Evolutionary conservation across 2,797 vertebrate genomes (phyloP).

Genomic region (Dryobates pubescens): DNA sequence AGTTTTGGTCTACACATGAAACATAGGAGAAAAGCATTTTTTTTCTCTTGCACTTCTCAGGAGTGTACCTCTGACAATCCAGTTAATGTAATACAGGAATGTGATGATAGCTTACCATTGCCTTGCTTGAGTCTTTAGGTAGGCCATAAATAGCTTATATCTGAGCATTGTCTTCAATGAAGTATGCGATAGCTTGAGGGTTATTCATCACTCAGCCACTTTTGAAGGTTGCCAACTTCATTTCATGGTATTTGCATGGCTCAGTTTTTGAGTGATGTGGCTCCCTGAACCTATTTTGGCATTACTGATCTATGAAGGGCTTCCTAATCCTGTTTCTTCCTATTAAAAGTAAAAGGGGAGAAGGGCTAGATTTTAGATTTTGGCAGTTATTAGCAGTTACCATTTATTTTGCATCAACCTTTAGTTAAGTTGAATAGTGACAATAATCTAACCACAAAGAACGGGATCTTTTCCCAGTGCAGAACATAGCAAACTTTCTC

Average conservation of each 20-base stretch:
- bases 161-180: not conserved
- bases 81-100: fast-evolving
- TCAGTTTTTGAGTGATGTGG: not conserved
- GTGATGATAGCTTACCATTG: not conserved
- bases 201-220: not conserved
- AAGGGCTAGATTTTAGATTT: not conserved
- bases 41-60: not conserved
- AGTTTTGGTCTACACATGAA: not conserved
- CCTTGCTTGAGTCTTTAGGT: not conserved
- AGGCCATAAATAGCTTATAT: not conserved
- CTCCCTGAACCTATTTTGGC: not conserved
- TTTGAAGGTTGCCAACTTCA: not conserved
- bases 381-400: not conserved
- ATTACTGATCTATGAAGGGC: not conserved
- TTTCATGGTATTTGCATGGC: not conserved
- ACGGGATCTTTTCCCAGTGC: not conserved
- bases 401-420: not conserved
- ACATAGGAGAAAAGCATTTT: not conserved
- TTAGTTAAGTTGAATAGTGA: not conserved
- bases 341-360: not conserved
- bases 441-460: not conserved
- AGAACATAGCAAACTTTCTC: not conserved
- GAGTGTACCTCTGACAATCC: not conserved
- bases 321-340: not conserved
- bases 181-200: not conserved